phyloP scores from a whole-genome alignment of 53 echinoderm and acorn worm species.

The Crossaster papposus region DNA sequence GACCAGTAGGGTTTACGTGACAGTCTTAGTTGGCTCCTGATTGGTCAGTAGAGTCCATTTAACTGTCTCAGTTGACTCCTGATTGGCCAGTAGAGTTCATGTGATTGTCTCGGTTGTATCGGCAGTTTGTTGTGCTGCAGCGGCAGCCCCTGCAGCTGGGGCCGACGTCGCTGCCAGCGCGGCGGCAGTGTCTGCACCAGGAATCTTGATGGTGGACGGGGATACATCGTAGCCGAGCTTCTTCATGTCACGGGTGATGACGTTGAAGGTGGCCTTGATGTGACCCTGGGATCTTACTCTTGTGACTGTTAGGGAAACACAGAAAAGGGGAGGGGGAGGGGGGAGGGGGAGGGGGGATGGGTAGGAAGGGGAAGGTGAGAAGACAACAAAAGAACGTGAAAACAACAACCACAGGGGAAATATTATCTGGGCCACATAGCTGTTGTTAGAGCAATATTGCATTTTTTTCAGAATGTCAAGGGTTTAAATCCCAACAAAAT shows the following conservation, averaged over 20 bases:
- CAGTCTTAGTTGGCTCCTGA: constrained; percentile 24
- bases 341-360: neutral
- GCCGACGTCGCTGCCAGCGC: constrained; percentile 63
- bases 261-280: constrained; percentile 84
- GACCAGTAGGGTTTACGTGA: constrained; percentile 23
- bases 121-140: constrained; percentile 47
- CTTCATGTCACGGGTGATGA: constrained; percentile 97
- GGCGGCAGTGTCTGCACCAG: constrained; percentile 70
- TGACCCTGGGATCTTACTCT: constrained; percentile 96
- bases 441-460: neutral
- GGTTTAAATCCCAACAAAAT: too few relatives aligned
- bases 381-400: neutral
- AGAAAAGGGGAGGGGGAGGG: neutral
- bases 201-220: constrained; percentile 65
- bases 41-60: constrained; percentile 7
- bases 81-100: too few relatives aligned
- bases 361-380: neutral
- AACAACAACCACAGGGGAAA: neutral
- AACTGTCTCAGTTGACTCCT: constrained; percentile 24
- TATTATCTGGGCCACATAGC: neutral
- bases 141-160: constrained; percentile 78
- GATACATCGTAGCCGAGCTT: constrained; percentile 90
- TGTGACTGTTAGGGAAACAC: constrained; percentile 78
- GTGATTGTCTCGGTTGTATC: constrained; percentile 36
- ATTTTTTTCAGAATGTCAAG: neutral